A percentile compares a stretch with the other conserved stretches of the same genome.
Conservation (phyloP, 2,888 invertebrate genomes). For the Ennomos erosarius region DNA sequence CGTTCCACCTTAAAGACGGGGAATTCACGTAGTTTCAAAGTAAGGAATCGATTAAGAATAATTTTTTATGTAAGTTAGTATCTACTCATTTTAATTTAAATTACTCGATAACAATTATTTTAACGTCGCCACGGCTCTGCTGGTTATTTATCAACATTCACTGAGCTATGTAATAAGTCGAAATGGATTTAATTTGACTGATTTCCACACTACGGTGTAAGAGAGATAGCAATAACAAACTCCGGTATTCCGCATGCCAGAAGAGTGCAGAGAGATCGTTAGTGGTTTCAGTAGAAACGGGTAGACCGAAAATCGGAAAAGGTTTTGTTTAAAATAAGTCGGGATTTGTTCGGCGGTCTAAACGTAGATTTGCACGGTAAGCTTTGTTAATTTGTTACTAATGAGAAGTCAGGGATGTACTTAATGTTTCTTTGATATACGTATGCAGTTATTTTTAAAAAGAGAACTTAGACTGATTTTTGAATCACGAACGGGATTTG, state of each 20-base stretch:
- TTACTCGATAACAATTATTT: slow-evolving; percentile 18
- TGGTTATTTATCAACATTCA: slow-evolving; percentile 88
- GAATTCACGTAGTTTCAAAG: no score
- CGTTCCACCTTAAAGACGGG: no score
- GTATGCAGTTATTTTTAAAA: no score
- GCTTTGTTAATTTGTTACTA: slow-evolving; percentile 42
- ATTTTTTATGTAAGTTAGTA: no score
- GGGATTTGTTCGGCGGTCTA: slow-evolving; percentile 53
- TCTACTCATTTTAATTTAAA: slow-evolving; percentile 15
- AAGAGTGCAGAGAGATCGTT: slow-evolving; percentile 56
- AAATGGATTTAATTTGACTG: slow-evolving; percentile 90
- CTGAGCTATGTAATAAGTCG: slow-evolving; percentile 90
- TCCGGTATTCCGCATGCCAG: background rate
- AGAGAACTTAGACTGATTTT: no score
- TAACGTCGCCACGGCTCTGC: slow-evolving; percentile 18
- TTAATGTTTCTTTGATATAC: background rate
- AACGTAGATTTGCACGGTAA: slow-evolving; percentile 36
- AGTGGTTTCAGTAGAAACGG: slow-evolving; percentile 67
- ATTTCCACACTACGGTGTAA: slow-evolving; percentile 86
- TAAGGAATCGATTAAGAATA: no score
- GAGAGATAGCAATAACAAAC: slow-evolving; percentile 40
- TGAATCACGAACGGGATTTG: no score
- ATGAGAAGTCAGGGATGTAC: slow-evolving; percentile 22
- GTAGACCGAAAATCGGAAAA: slow-evolving; percentile 65
- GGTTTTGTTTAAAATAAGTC: slow-evolving; percentile 36